Percentiles rank a stretch among this genome's conserved stretches.
These are phyloP conservation scores for Burhinus bistriatus DNA, from an alignment of 2,113 vertebrate genomes.

Conservation along the genomic window DNA sequence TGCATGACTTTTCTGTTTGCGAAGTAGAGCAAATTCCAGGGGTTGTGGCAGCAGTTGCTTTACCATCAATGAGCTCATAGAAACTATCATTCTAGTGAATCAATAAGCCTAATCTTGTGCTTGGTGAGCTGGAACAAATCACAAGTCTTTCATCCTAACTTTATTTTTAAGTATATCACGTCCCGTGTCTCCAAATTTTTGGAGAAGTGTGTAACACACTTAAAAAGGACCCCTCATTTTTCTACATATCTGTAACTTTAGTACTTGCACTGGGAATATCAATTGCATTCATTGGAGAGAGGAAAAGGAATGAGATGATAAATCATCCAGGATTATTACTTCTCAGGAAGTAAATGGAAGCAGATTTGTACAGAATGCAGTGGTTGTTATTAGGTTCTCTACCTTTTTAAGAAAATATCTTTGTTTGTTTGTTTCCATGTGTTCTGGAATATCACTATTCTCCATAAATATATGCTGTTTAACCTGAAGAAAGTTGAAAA, in stretches of 20 bases:
- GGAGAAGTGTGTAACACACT: not conserved
- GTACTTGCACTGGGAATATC: not conserved
- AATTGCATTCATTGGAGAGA: not conserved
- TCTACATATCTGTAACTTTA: not conserved
- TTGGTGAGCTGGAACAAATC: not conserved
- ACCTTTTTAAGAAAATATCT: not conserved
- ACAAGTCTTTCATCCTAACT: not conserved
- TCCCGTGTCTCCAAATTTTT: not conserved
- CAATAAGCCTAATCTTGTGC: not conserved
- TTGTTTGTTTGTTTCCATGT: not conserved
- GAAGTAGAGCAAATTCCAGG: not conserved
- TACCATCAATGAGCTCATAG: not conserved
- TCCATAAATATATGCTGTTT: not conserved
- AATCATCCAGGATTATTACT: not conserved
- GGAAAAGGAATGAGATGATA: not conserved
- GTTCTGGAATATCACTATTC: not conserved
- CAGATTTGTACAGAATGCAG: not conserved
- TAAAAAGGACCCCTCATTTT: not conserved
- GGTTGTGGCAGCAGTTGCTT: not conserved
- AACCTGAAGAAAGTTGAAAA: not conserved
- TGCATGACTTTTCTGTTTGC: not conserved
- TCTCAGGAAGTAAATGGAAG: not conserved
- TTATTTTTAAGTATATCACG: not conserved
- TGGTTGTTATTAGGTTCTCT: not conserved
- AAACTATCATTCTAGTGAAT: not conserved